A percentile compares a stretch with the other conserved stretches of the same genome.
These are phyloP conservation scores for Anguilla obscura DNA, from an alignment of 2,797 vertebrate species.

Conservation along the genomic window DNA sequence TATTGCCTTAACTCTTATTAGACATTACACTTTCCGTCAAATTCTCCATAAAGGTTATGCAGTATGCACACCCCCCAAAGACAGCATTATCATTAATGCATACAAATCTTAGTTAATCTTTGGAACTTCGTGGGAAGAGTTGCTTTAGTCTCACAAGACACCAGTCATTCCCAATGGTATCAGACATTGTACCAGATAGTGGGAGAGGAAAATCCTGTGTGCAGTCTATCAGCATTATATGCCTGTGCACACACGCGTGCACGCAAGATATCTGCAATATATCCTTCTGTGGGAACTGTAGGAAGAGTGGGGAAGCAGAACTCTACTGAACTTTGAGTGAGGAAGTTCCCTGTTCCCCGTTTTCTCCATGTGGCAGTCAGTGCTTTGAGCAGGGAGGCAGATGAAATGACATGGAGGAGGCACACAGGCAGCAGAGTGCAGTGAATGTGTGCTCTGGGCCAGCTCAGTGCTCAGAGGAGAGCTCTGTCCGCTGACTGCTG, in stretches of 20 bases:
- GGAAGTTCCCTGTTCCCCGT: background rate
- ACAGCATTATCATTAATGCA: background rate
- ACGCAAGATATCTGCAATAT: background rate
- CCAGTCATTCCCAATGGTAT: background rate
- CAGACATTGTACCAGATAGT: conserved; percentile 1
- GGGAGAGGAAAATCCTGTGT: conserved; percentile 14
- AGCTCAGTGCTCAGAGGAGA: background rate
- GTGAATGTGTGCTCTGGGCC: background rate
- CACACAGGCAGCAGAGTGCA: background rate
- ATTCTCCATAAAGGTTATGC: background rate
- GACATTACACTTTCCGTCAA: background rate
- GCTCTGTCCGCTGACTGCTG: background rate
- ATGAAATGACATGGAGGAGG: background rate
- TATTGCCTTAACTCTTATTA: background rate
- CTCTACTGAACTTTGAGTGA: background rate
- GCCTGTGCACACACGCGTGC: background rate
- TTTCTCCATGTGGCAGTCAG: background rate
- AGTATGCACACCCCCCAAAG: background rate
- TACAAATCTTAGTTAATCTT: background rate
- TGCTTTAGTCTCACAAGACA: background rate
- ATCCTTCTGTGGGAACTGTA: background rate
- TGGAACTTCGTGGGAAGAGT: background rate
- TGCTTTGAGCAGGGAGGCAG: background rate
- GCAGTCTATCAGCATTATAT: background rate
- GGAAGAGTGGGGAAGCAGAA: background rate